phyloP scores from a whole-genome alignment of 2,888 invertebrate species.

The Apamea crenata region DNA sequence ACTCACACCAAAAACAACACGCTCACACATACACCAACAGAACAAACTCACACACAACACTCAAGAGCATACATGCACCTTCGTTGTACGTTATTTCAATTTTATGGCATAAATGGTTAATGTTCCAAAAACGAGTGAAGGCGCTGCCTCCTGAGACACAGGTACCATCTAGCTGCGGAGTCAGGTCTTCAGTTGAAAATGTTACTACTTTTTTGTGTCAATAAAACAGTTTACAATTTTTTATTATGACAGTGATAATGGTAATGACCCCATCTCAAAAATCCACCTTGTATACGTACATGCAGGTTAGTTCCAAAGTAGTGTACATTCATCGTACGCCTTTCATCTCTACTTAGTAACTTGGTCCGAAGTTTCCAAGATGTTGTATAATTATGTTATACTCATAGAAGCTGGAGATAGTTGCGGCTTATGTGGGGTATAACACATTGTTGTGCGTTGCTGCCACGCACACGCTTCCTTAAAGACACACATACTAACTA shows the following conservation, averaged over 20 bases:
- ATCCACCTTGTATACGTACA: no score
- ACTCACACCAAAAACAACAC: no score
- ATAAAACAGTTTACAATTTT: background rate
- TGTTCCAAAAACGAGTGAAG: background rate
- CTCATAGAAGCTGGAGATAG: constrained; percentile 18
- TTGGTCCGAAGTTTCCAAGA: constrained; percentile 14
- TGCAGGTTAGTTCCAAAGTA: background rate
- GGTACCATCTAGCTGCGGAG: background rate
- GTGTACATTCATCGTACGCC: background rate
- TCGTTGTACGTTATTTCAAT: background rate
- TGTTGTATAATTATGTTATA: constrained; percentile 20
- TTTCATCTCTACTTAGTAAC: constrained; percentile 29
- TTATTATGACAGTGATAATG: background rate
- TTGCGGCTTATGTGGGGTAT: constrained; percentile 1
- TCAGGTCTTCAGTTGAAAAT: background rate
- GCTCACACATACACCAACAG: no score
- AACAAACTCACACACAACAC: no score
- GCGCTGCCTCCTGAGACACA: background rate
- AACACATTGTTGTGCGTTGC: background rate
- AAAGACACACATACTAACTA: background rate
- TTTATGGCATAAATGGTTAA: background rate
- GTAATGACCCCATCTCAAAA: background rate
- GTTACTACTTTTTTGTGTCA: background rate
- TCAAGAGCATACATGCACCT: no score
- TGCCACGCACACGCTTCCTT: background rate